Evolutionary conservation across 2,113 vertebrate species (phyloP).

Genomic region (Scomber japonicus): DNA sequence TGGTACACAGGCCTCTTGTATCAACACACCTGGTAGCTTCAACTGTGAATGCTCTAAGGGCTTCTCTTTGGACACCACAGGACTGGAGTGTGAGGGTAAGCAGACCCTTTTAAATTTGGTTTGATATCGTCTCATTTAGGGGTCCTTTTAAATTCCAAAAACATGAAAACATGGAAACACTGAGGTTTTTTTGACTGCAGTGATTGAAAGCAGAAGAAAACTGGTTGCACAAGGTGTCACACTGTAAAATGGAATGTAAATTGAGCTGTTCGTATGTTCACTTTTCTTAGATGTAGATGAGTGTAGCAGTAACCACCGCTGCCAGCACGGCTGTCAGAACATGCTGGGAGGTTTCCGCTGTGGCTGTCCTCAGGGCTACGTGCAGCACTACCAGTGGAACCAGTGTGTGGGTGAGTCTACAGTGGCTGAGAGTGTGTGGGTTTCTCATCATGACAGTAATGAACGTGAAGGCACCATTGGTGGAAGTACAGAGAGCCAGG

Average conservation of each 20-base stretch:
- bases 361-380: slow-evolving; percentile 93
- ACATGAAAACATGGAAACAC: neutral
- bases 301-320: slow-evolving; percentile 91
- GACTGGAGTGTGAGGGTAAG: slow-evolving; percentile 91
- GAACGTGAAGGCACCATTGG: neutral
- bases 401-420: slow-evolving; percentile 93
- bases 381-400: slow-evolving; percentile 97
- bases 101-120: neutral
- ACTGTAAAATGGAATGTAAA: no score
- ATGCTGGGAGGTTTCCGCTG: slow-evolving; percentile 94
- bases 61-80: slow-evolving; percentile 89
- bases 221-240: no score
- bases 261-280: neutral
- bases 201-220: no score
- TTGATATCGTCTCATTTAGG: no score
- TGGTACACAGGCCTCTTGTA: slow-evolving; percentile 88
- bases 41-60: slow-evolving; percentile 94
- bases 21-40: slow-evolving; percentile 93
- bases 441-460: neutral
- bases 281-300: slow-evolving; percentile 90
- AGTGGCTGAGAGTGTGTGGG: neutral
- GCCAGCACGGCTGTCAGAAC: slow-evolving; percentile 95
- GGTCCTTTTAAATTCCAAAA: neutral
- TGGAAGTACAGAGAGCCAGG: no score
- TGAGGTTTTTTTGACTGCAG: no score